Evolutionary conservation across 2,797 vertebrate species (phyloP), one percentile per base, ranked within the genome.

Genomic region (Aldrovandia affinis): DNA sequence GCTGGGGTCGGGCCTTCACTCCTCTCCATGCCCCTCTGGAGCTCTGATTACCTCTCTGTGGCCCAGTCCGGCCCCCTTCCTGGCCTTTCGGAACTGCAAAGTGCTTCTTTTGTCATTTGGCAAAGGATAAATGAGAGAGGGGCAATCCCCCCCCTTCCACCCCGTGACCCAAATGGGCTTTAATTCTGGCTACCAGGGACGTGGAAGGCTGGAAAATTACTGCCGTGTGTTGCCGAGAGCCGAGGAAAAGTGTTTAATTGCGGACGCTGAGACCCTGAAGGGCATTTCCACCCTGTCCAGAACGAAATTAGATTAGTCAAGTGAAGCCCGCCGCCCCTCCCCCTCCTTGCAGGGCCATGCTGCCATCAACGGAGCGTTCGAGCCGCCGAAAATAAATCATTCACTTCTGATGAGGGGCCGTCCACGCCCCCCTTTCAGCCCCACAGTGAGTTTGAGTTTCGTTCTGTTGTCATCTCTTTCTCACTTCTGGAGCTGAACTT

Each of bases 341-440:
- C 78, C 68, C 28, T 82, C 33, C 70, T n/a, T n/a, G 44, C 78
- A 39, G 14, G 15, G 18, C 18, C 52, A 61, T 68, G 50, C 57
- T 68, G 61, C 33, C 79, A 57, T 10, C 83, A 68, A 54, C 25
- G 9, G 47, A 42, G 42, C 59, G 28, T 9, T 79, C n/a, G 47
- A 70, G 83, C 77, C 12, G 3, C 83, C 68, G 28, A 84, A 44
- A 18, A 59, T 28, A 18, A 47, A 39, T 65, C 44, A 81, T 73
- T 80, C 88, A 89, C 89, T 90, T 93, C 85, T 85, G 89, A 92
- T 93, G 50, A 44, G 18, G 1, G 25, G 33, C 8, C 78, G 30
- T 52, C 7, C 33, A 1, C 28, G 25, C 18, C 7, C 63, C n/a
- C 36, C 81, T 30, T 12, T 70, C 30, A 57, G 22, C 57, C 52